phyloP scores from a whole-genome alignment of 1,140 invertebrate genomes.

The Epicauta chinensis region DNA sequence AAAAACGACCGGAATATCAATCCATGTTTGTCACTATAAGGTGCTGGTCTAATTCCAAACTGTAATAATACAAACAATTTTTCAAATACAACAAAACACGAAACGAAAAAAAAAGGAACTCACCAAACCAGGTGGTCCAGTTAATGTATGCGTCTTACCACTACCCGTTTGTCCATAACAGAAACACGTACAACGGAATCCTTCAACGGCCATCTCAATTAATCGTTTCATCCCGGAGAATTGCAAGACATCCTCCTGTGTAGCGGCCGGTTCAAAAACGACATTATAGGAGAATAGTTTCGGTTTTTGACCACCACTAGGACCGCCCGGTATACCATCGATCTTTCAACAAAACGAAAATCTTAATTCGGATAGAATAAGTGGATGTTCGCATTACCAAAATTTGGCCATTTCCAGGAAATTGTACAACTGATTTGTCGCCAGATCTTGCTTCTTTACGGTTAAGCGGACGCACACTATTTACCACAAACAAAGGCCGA shows the following conservation, averaged over 20 bases:
- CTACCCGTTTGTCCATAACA: slow-evolving; percentile 97
- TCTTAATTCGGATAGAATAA: slow-evolving; percentile 2
- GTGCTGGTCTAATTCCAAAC: slow-evolving; percentile 55
- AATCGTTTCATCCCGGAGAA: slow-evolving; percentile 78
- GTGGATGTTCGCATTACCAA: slow-evolving; percentile 46
- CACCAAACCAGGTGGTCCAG: slow-evolving; percentile 82
- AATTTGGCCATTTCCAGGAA: slow-evolving; percentile 73
- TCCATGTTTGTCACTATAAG: slow-evolving; percentile 67
- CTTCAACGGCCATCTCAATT: slow-evolving; percentile 87
- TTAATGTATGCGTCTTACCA: slow-evolving; percentile 93
- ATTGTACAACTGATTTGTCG: slow-evolving; percentile 59
- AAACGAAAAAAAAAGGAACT: slow-evolving; percentile 2
- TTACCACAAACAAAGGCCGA: too few species aligned
- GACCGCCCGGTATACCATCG: slow-evolving; percentile 42
- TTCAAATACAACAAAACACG: not conserved
- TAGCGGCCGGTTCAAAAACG: slow-evolving; percentile 81
- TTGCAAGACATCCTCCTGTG: slow-evolving; percentile 73
- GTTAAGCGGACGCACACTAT: slow-evolving; percentile 64
- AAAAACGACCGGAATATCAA: slow-evolving; percentile 84
- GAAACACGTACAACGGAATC: slow-evolving; percentile 88
- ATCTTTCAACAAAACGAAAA: slow-evolving; percentile 38
- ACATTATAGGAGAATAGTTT: slow-evolving; percentile 81
- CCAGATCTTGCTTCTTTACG: slow-evolving; percentile 57
- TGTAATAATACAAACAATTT: slow-evolving; percentile 41
- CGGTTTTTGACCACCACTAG: slow-evolving; percentile 55